Percentiles rank a stretch among this genome's conserved stretches.
Conservation (phyloP, 2,888 invertebrate genomes). For the Scaptomyza caliginosa region DNA sequence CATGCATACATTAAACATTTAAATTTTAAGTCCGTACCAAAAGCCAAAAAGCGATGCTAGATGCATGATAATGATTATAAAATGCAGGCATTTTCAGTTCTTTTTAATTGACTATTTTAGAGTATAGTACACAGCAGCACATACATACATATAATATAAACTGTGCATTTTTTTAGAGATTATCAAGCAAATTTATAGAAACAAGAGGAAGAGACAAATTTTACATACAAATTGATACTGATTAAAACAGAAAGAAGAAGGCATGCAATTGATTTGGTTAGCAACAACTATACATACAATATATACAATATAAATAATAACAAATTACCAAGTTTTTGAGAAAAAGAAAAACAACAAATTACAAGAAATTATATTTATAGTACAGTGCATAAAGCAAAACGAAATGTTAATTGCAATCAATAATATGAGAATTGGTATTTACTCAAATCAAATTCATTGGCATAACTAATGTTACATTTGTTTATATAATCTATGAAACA, state of each 20-base stretch:
- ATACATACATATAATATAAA: slow-evolving; percentile 14
- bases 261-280: slow-evolving; percentile 42
- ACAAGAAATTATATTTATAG: slow-evolving; percentile 42
- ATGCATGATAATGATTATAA: slow-evolving; percentile 19
- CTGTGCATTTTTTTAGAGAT: slow-evolving; percentile 52
- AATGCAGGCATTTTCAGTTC: slow-evolving; percentile 45
- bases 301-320: slow-evolving; percentile 1
- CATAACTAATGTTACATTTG: slow-evolving; percentile 78
- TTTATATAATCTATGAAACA: slow-evolving; percentile 82
- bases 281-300: slow-evolving; percentile 12
- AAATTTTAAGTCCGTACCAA: slow-evolving; percentile 22
- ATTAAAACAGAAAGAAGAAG: neutral
- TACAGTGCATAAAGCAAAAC: slow-evolving; percentile 10
- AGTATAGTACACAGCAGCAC: slow-evolving; percentile 25
- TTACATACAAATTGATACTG: slow-evolving; percentile 55
- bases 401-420: slow-evolving; percentile 48
- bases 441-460: slow-evolving; percentile 26
- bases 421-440: slow-evolving; percentile 40
- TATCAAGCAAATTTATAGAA: slow-evolving; percentile 48
- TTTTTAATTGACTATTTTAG: slow-evolving; percentile 28
- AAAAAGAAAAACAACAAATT: slow-evolving; percentile 14
- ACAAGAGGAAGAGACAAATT: slow-evolving; percentile 39
- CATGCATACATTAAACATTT: slow-evolving; percentile 13
- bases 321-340: slow-evolving; percentile 15
- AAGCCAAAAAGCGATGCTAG: slow-evolving; percentile 38